A percentile compares a stretch with the other conserved stretches of the same genome.
These are phyloP conservation scores for Ophraella communa DNA, from an alignment of 2,888 invertebrate genomes.

Conservation along the genomic window DNA sequence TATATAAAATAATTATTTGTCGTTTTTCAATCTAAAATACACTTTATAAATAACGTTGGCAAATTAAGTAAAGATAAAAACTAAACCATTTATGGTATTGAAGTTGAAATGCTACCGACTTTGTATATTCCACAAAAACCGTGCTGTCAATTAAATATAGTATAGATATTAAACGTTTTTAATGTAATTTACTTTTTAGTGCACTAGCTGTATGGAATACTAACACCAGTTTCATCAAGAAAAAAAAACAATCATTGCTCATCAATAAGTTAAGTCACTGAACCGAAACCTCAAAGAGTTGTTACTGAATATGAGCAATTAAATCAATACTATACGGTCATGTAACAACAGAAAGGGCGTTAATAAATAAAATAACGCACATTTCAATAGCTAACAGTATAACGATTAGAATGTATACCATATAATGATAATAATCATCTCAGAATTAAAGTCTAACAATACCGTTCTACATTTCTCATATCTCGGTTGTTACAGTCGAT, in stretches of 20 bases:
- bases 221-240: background rate
- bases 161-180: too few species aligned
- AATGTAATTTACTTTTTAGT: too few species aligned
- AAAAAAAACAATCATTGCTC: background rate
- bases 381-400: background rate
- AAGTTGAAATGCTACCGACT: too few species aligned
- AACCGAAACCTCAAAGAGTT: background rate
- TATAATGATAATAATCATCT: background rate
- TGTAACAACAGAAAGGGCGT: background rate
- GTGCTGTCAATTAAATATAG: too few species aligned
- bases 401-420: background rate
- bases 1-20: too few species aligned
- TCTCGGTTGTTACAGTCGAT: background rate
- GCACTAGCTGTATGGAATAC: background rate
- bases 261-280: background rate
- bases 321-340: background rate
- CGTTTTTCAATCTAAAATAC: too few species aligned
- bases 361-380: background rate
- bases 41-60: too few species aligned
- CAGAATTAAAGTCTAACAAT: background rate
- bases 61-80: too few species aligned
- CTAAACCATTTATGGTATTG: too few species aligned
- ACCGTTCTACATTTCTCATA: conserved; percentile 5
- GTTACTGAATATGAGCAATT: background rate
- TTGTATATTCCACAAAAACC: too few species aligned